A percentile compares a stretch with the other conserved stretches of the same genome.
phyloP scores from a whole-genome alignment of 2,888 invertebrate genomes.

The Netelia melanura region DNA sequence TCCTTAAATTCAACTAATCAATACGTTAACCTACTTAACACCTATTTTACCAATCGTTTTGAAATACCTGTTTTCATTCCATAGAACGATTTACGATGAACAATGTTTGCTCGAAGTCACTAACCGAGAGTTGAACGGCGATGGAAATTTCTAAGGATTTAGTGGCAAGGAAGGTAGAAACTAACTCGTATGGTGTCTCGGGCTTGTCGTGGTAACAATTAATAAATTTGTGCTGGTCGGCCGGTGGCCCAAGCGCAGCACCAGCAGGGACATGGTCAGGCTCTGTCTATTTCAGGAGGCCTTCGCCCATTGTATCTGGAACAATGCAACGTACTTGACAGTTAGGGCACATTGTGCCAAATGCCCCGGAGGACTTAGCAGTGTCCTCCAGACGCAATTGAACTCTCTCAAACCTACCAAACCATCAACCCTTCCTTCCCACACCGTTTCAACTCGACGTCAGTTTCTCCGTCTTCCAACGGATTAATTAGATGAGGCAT shows the following conservation, averaged over 20 bases:
- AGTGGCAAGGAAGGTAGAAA: not conserved
- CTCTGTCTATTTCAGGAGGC: constrained; percentile 75
- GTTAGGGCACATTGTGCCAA: constrained; percentile 75
- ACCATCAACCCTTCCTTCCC: constrained; percentile 7
- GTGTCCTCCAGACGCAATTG: constrained; percentile 72
- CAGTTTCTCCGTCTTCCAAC: constrained; percentile 53
- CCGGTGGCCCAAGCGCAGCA: constrained; percentile 68
- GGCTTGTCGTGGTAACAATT: constrained; percentile 74
- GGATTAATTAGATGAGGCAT: constrained; percentile 78
- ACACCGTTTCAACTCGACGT: constrained; percentile 12
- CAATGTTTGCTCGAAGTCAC: no score
- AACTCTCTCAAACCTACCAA: constrained; percentile 50
- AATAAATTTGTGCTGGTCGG: constrained; percentile 80
- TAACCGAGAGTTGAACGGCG: constrained; percentile 39
- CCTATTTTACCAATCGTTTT: no score
- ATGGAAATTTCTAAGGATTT: constrained; percentile 43
- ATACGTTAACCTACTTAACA: no score
- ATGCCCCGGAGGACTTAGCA: constrained; percentile 70
- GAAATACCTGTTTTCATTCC: no score
- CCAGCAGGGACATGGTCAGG: constrained; percentile 61
- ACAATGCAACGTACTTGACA: constrained; percentile 78
- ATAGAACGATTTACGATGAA: no score
- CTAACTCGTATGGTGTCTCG: constrained; percentile 54
- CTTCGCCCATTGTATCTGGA: constrained; percentile 75
- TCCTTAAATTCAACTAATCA: no score